These are phyloP conservation scores for Podiceps cristatus DNA, from an alignment of 2,113 vertebrate genomes.

Conservation along the genomic window DNA sequence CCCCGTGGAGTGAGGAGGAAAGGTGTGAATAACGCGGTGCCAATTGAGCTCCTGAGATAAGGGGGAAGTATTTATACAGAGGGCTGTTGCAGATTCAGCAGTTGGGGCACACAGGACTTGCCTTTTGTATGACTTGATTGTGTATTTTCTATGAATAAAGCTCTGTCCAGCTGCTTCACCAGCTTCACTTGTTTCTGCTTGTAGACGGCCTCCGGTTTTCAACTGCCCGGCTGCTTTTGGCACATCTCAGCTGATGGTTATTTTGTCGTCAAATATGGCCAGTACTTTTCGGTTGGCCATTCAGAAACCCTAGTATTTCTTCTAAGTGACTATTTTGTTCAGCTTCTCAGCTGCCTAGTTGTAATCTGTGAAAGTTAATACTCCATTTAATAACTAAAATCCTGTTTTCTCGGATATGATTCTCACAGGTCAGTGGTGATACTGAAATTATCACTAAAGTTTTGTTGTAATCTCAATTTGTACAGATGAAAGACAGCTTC, in stretches of 20 bases:
- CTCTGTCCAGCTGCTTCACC: neutral
- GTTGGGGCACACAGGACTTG: accelerated
- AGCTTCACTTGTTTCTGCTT: neutral
- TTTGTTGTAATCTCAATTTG: neutral
- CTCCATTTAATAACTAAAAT: neutral
- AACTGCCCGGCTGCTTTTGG: neutral
- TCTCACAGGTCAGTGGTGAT: neutral
- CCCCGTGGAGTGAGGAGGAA: accelerated
- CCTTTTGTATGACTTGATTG: neutral
- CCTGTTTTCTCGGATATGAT: neutral
- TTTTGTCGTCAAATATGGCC: neutral
- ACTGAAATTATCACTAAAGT: neutral
- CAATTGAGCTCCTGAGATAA: neutral
- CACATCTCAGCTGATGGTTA: neutral
- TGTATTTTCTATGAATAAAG: neutral
- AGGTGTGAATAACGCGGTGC: neutral
- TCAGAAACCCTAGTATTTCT: neutral
- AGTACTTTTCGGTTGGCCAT: neutral
- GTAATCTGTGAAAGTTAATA: neutral
- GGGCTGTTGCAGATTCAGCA: neutral
- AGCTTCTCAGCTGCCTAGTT: neutral
- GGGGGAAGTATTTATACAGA: neutral
- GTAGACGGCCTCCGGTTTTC: neutral
- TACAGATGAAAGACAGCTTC: neutral
- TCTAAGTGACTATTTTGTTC: neutral